phyloP scores from a whole-genome alignment of 2,113 vertebrate genomes.

The Phrynosoma platyrhinos region DNA sequence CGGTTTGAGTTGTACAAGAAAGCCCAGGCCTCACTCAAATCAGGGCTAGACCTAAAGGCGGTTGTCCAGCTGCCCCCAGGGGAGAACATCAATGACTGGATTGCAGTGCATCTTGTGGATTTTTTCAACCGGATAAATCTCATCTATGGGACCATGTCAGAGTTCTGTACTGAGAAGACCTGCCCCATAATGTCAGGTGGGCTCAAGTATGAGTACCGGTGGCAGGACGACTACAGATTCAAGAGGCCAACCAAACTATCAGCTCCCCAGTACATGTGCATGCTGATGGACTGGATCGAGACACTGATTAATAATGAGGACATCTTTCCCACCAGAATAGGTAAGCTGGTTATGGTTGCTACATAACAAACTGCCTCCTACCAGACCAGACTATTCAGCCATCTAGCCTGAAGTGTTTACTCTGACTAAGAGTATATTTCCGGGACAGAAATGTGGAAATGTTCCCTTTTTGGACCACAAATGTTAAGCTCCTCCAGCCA shows the following conservation, averaged over 20 bases:
- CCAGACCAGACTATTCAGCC: not conserved
- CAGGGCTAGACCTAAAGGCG: slow-evolving; percentile 91
- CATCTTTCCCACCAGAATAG: slow-evolving; percentile 95
- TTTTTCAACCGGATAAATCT: slow-evolving; percentile 99
- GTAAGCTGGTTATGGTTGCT: slow-evolving; percentile 77
- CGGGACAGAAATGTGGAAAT: too few species aligned
- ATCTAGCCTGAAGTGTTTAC: not conserved
- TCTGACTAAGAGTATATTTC: too few species aligned
- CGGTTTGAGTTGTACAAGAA: slow-evolving; percentile 97
- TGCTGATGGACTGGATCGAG: slow-evolving; percentile 98
- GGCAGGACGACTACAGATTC: slow-evolving; percentile 93
- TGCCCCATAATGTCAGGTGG: slow-evolving; percentile 97
- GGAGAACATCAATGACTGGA: slow-evolving; percentile 93
- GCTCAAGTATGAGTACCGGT: slow-evolving; percentile 94
- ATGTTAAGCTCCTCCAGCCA: too few species aligned
- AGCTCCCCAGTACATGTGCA: slow-evolving; percentile 92
- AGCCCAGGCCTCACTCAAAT: slow-evolving; percentile 96
- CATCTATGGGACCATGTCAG: slow-evolving; percentile 97
- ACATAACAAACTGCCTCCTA: not conserved
- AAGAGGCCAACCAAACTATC: slow-evolving; percentile 93
- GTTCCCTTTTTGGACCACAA: too few species aligned
- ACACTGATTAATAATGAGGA: slow-evolving; percentile 94
- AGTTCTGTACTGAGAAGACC: slow-evolving; percentile 90
- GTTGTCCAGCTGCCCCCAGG: slow-evolving; percentile 93
- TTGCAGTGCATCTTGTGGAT: slow-evolving; percentile 95